Evolutionary conservation across 2,888 invertebrate genomes (phyloP).

Genomic region (Agonopterix alstromeriana): DNA sequence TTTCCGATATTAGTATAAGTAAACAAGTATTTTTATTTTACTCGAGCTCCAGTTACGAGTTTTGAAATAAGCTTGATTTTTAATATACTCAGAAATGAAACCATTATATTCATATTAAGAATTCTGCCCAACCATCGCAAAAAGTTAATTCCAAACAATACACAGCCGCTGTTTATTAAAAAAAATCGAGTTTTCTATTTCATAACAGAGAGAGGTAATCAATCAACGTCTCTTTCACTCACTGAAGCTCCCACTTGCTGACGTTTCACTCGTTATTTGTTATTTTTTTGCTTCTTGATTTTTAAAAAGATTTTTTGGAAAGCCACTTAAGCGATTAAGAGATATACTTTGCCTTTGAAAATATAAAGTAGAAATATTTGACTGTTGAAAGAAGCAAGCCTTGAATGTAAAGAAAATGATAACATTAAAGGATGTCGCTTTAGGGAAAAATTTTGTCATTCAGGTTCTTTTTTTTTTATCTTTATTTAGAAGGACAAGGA

Average conservation of each 20-base stretch:
- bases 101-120: not conserved
- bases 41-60: too few relatives aligned
- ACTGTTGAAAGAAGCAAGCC: too few relatives aligned
- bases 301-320: slow-evolving; percentile 8
- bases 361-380: too few relatives aligned
- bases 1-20: too few relatives aligned
- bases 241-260: slow-evolving; percentile 2
- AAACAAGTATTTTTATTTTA: too few relatives aligned
- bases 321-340: slow-evolving; percentile 11
- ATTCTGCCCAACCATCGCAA: not conserved
- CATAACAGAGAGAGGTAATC: slow-evolving; percentile 16
- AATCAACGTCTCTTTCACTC: slow-evolving; percentile 15
- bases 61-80: too few relatives aligned
- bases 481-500: too few relatives aligned
- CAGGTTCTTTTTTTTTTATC: too few relatives aligned
- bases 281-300: slow-evolving; percentile 13
- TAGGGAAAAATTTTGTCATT: too few relatives aligned
- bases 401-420: too few relatives aligned
- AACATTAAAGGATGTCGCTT: too few relatives aligned
- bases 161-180: slow-evolving; percentile 1
- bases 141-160: slow-evolving; percentile 1
- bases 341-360: not conserved
- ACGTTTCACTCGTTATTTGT: slow-evolving; percentile 16
- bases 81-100: too few relatives aligned
- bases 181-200: slow-evolving; percentile 13